phyloP scores from a whole-genome alignment of 2,888 invertebrate genomes.

The Zeuzera pyrina region DNA sequence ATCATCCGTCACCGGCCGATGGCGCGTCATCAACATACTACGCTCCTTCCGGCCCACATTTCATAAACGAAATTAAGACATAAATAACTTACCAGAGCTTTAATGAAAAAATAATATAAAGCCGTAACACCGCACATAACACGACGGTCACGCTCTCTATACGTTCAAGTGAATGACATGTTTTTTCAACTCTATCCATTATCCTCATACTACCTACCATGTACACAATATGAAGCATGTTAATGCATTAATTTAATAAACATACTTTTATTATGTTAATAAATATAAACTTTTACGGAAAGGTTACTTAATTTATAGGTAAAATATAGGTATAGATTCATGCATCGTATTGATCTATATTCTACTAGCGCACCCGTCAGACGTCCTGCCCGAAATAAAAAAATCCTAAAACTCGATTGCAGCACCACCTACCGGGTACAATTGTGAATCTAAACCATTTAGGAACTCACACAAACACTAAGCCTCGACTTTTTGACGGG shows the following conservation, averaged over 20 bases:
- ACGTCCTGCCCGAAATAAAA: no score
- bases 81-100: constrained; percentile 49
- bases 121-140: constrained; percentile 51
- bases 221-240: constrained; percentile 29
- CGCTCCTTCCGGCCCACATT: constrained; percentile 42
- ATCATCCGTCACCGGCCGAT: constrained; percentile 29
- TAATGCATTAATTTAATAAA: constrained; percentile 40
- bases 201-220: constrained; percentile 25
- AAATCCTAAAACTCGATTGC: no score
- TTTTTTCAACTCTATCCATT: constrained; percentile 27
- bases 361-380: no score
- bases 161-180: constrained; percentile 34
- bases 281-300: no score
- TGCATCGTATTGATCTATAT: no score
- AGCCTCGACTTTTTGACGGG: no score
- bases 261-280: constrained; percentile 20
- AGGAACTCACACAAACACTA: no score
- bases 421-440: no score
- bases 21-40: constrained; percentile 34
- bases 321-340: no score
- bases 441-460: no score
- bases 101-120: constrained; percentile 41
- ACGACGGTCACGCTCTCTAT: constrained; percentile 51
- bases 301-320: no score
- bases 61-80: constrained; percentile 62